Evolutionary conservation across 2,797 vertebrate species (phyloP), one percentile per base, ranked within the genome.

Genomic region (Catamblyrhynchus diadema): DNA sequence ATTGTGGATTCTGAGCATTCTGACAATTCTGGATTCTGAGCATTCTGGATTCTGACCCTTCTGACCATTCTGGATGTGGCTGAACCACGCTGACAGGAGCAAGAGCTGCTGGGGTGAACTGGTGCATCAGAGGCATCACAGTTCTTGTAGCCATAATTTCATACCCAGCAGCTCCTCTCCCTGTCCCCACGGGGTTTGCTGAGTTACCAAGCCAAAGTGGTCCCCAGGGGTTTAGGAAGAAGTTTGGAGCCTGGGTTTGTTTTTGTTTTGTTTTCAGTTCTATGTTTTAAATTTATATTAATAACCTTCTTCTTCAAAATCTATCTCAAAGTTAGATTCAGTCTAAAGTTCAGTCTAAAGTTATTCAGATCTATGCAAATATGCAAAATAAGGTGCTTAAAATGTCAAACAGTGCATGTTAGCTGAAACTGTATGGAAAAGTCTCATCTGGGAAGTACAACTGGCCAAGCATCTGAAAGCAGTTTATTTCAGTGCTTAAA

Each of bases 1-100:
- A 8, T 19, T 15, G 1, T 6, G 18, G 20, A 2, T 13, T 14
- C 1, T 6, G 18, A 48, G 7, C 1, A n/a, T 54, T 56, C 21
- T 33, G 14, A 24, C 8, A 14, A 5, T 28, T 18, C 1, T 22
- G 32, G 20, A 44, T 21, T 14, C 2, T 6, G 17, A 9, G 44
- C 5, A 24, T 21, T 24, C 1, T 6, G 20, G 32, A 16, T 56
- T 33, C 54, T 57, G 33, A 57, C 7, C 5, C 1, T 25, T 57
- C 21, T n/a, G 8, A 35, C 9, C 22, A 8, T 28, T 17, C 1
- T 7, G 19, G 22, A 3, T 15, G 33, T 62, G 66, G 33, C 14
- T 56, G 84, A 54, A 28, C 16, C 45, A 28, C 25, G 7, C 20
- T 30, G 86, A 44, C 62, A 71, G 67, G 47, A 70, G 37, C 1